Evolutionary conservation across 2,113 vertebrate genomes (phyloP), one percentile per base, ranked within the genome.

Genomic region (Nansenia antarctica): DNA sequence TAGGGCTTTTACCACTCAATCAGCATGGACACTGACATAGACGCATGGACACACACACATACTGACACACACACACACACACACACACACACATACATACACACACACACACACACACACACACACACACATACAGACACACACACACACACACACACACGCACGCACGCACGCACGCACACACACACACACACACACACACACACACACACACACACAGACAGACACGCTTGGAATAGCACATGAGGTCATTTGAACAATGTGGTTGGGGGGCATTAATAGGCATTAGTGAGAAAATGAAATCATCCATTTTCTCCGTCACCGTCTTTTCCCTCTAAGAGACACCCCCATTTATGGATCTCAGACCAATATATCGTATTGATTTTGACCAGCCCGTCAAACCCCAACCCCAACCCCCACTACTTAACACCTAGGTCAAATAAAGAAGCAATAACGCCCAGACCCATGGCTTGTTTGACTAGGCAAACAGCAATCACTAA

Each of bases 341-440:
- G 32, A 32, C 66, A 27, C 9, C 52, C 30, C 11, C 39, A 31
- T 45, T 62, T 39, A 37, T 42, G 18, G 59, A 55, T 42, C 47
- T 14, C 52, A 31, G 60, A 75, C 37, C 27, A 59, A 57, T 45
- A 63, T 74, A 65, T 39, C 49, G 54, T 67, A 82, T 73, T 76
- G 72, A 75, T 62, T 54, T 45, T 7, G 14, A 67, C 24, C 39
- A 20, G 35, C 67, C 52, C 61, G 26, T 27, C 34, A 52, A 27
- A 58, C 55, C 49, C 11, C 37, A 5, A 53, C 32, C 39, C 66
- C 62, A 67, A 47, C 72, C 66, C 62, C 58, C 66, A 26, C 42
- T 14, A 78, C 42, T 53, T 73, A 55, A 60, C 52, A 73, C 42
- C 29, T 62, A 63, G 54, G 62, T 47, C 12, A 57, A 61, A 57